A percentile compares a stretch with the other conserved stretches of the same genome.
phyloP scores from a whole-genome alignment of 2,113 vertebrate genomes.

The Phoxinus phoxinus region DNA sequence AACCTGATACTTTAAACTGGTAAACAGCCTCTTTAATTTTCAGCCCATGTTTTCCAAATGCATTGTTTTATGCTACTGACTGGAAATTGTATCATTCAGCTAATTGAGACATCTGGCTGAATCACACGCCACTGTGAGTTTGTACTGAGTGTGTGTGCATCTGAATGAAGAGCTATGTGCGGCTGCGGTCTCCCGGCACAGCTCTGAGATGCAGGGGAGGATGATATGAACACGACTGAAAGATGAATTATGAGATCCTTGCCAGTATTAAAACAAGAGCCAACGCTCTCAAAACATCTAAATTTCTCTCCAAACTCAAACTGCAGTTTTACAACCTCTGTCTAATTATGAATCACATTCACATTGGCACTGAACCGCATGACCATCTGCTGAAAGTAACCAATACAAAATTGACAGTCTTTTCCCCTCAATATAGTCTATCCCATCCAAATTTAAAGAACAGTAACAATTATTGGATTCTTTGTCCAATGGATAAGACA shows the following conservation, averaged over 20 bases:
- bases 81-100: constrained; percentile 23
- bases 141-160: background rate
- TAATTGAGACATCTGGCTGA: constrained; percentile 43
- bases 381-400: constrained; percentile 8
- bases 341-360: background rate
- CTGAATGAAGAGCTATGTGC: background rate
- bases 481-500: background rate
- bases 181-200: background rate
- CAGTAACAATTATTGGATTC: background rate
- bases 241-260: constrained; percentile 21
- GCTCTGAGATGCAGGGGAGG: background rate
- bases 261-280: background rate
- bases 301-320: background rate
- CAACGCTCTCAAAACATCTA: background rate
- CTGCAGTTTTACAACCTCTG: background rate
- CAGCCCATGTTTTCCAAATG: constrained; percentile 41
- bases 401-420: background rate
- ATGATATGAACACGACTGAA: constrained; percentile 11
- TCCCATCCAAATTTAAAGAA: background rate
- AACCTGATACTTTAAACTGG: constrained; percentile 36
- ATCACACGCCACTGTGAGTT: constrained; percentile 37
- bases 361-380: background rate
- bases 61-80: constrained; percentile 29
- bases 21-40: constrained; percentile 43
- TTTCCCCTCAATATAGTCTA: background rate